Evolutionary conservation across 1,140 invertebrate species (phyloP).

Genomic region (Ridgeia piscesae): DNA sequence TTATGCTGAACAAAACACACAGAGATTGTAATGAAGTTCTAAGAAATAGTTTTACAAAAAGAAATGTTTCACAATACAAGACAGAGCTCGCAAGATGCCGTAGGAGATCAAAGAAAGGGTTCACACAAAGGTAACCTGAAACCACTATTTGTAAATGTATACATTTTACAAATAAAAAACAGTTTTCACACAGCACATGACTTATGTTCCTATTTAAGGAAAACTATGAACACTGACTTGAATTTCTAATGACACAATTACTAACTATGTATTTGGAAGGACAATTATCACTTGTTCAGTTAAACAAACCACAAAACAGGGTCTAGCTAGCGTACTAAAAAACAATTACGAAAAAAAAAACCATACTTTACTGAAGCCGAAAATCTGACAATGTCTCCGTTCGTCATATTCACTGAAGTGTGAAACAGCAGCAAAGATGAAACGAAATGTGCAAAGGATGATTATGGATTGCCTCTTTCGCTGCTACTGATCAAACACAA

Average conservation of each 20-base stretch:
- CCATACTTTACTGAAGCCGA: background rate
- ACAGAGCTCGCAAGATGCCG: background rate
- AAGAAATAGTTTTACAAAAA: background rate
- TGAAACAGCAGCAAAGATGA: background rate
- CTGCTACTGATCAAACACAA: background rate
- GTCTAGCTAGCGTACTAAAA: background rate
- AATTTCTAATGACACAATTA: background rate
- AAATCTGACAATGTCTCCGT: background rate
- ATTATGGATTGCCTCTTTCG: background rate
- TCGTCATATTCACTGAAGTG: background rate
- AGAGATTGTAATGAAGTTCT: background rate
- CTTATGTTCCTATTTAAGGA: background rate
- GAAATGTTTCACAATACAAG: too few relatives aligned
- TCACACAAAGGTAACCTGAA: background rate
- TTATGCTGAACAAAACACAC: background rate
- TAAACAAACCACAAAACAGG: background rate
- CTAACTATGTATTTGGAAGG: background rate
- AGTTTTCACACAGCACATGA: background rate
- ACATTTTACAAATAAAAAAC: background rate
- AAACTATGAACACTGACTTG: background rate
- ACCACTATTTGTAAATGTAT: background rate
- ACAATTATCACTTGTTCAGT: background rate
- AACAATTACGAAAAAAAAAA: background rate
- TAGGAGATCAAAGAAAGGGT: background rate
- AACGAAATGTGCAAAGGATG: background rate